A percentile compares a stretch with the other conserved stretches of the same genome.
Evolutionary conservation across 2,113 vertebrate genomes (phyloP).

Genomic region (Datnioides undecimradiatus): DNA sequence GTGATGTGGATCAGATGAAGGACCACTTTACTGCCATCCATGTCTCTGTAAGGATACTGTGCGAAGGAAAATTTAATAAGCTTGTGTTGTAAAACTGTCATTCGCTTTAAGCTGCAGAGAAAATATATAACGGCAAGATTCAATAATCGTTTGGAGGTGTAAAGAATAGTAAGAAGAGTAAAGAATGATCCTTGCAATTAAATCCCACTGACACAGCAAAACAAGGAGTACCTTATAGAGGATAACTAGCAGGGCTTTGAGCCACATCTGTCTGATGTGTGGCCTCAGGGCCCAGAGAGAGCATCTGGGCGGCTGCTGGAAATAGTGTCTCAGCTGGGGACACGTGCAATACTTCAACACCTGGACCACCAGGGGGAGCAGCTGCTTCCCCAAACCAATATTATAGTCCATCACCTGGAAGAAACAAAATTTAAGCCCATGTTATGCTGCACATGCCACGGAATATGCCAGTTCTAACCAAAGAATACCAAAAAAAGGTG

Average conservation of each 20-base stretch:
- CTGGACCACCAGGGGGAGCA: constrained; percentile 97
- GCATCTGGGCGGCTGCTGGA: constrained; percentile 97
- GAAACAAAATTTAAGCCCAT: constrained; percentile 10
- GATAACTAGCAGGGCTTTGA: constrained; percentile 96
- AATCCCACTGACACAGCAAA: not conserved
- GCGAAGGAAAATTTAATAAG: not conserved
- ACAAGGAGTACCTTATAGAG: constrained; percentile 92
- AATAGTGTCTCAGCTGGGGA: constrained; percentile 97
- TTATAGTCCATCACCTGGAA: constrained; percentile 99
- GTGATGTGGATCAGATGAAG: constrained; percentile 98
- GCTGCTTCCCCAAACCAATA: constrained; percentile 95
- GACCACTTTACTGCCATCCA: constrained; percentile 95
- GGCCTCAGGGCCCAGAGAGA: constrained; percentile 96
- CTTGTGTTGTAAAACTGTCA: not conserved
- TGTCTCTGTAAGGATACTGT: constrained; percentile 98
- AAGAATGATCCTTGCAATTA: not conserved
- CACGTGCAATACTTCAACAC: constrained; percentile 97
- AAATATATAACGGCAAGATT: not conserved
- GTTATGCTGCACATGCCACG: not conserved
- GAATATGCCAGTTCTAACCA: not conserved
- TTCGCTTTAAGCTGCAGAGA: not conserved
- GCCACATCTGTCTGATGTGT: constrained; percentile 98
- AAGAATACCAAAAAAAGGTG: not conserved
- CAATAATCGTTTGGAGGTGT: no score
- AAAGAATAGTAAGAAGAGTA: no score